These are phyloP conservation scores for Myanophis thanlyinensis DNA, from an alignment of 2,113 vertebrate species.

Conservation along the genomic window DNA sequence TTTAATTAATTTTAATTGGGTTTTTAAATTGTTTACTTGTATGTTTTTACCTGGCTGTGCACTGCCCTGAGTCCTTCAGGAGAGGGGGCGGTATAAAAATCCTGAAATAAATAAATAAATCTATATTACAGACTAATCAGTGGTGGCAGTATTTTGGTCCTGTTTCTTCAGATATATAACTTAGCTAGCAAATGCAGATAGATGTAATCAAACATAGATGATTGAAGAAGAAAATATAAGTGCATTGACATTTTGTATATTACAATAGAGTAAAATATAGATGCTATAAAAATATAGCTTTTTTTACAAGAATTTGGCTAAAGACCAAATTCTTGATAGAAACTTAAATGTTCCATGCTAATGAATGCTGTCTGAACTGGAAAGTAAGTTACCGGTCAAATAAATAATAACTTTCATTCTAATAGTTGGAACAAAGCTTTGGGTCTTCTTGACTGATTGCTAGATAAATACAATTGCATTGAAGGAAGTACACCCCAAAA, in stretches of 20 bases:
- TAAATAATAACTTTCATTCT: neutral
- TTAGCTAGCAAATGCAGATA: neutral
- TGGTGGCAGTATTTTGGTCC: too few relatives aligned
- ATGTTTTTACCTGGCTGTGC: too few relatives aligned
- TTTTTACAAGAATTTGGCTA: neutral
- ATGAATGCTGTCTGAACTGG: neutral
- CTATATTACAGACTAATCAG: neutral
- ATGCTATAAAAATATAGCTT: neutral
- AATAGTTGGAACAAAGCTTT: neutral
- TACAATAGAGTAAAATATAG: neutral
- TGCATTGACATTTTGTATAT: neutral
- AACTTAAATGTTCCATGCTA: neutral
- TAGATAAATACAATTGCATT: neutral
- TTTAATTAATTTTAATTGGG: too few relatives aligned
- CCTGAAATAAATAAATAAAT: too few relatives aligned
- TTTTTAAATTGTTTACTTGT: too few relatives aligned
- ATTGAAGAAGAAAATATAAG: neutral
- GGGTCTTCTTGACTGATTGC: too few relatives aligned
- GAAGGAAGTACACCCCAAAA: too few relatives aligned
- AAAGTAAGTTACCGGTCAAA: neutral
- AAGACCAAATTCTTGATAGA: neutral
- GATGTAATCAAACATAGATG: neutral
- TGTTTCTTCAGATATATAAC: neutral
- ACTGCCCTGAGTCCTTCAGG: too few relatives aligned
- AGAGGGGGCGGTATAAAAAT: too few relatives aligned